Conservation (phyloP, 2,888 invertebrate genomes). For the Hirtodrosophila alboralis region DNA sequence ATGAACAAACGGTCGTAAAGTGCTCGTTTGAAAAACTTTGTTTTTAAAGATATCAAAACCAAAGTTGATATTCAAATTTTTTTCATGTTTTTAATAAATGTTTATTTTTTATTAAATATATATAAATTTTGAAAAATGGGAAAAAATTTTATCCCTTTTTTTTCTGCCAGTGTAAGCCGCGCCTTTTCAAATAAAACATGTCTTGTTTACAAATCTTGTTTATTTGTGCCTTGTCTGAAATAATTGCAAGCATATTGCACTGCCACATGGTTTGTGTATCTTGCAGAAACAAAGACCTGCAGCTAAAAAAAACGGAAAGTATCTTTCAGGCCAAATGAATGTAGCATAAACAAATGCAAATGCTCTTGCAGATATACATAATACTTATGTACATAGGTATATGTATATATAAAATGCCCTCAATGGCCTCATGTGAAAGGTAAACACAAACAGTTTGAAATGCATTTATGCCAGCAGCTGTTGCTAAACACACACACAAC, state of each 20-base stretch:
- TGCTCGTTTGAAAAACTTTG: too few species aligned
- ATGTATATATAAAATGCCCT: too few species aligned
- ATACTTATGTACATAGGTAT: too few species aligned
- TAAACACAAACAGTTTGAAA: constrained; percentile 60
- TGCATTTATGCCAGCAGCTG: constrained; percentile 54
- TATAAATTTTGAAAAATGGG: too few species aligned
- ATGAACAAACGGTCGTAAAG: too few species aligned
- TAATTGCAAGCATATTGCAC: constrained; percentile 34
- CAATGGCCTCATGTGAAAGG: constrained; percentile 58
- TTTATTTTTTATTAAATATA: too few species aligned
- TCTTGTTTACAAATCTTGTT: constrained; percentile 15
- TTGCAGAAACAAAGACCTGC: constrained; percentile 28
- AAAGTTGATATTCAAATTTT: too few species aligned
- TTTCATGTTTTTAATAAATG: too few species aligned
- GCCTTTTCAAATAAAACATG: neutral
- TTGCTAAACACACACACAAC: constrained; percentile 30
- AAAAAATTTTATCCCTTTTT: too few species aligned
- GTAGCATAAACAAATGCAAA: constrained; percentile 33
- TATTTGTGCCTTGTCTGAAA: constrained; percentile 21
- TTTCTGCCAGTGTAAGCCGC: constrained; percentile 24
- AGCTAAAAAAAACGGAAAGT: constrained; percentile 22
- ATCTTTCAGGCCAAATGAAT: constrained; percentile 16
- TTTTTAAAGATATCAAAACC: too few species aligned
- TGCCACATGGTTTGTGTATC: constrained; percentile 17
- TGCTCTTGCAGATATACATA: neutral